Conservation (phyloP, 2,797 vertebrate species). For the Periophthalmus magnuspinnatus region DNA sequence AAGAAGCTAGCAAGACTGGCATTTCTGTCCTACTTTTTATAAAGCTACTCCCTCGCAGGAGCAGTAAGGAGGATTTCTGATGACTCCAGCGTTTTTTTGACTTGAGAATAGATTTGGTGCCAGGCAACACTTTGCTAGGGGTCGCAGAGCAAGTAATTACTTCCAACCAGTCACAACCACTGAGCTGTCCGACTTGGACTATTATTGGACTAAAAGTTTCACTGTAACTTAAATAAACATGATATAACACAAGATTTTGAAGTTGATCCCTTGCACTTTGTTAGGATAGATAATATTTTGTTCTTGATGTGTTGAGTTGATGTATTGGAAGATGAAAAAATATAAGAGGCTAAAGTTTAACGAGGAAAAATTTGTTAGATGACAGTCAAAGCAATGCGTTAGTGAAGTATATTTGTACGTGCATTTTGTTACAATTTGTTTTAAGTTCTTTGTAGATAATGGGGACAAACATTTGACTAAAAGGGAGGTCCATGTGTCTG, state of each 20-base stretch:
- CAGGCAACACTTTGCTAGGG: slow-evolving; percentile 33
- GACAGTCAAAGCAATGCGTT: too few species aligned
- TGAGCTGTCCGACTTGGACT: not conserved
- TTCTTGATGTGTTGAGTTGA: not conserved
- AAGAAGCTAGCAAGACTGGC: slow-evolving; percentile 16
- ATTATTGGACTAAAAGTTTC: not conserved
- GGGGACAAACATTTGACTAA: too few species aligned
- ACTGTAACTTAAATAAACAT: not conserved
- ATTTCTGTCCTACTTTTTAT: slow-evolving; percentile 44
- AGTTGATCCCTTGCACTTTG: not conserved
- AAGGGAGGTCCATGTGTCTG: not conserved
- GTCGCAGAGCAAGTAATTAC: slow-evolving; percentile 51
- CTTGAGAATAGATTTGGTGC: slow-evolving; percentile 36
- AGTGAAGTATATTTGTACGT: not conserved
- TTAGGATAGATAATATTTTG: not conserved
- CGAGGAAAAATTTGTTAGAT: too few species aligned
- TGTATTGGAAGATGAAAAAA: not conserved
- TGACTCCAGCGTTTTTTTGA: slow-evolving; percentile 43
- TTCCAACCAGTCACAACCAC: slow-evolving; percentile 1
- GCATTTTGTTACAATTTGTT: not conserved
- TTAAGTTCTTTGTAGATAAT: not conserved
- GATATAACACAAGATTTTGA: not conserved
- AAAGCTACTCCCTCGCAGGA: slow-evolving; percentile 33
- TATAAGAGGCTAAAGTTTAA: too few species aligned
- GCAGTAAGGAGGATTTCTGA: slow-evolving; percentile 42